Conservation (phyloP, 2,888 invertebrate genomes). For the Aphodius granarius region DNA sequence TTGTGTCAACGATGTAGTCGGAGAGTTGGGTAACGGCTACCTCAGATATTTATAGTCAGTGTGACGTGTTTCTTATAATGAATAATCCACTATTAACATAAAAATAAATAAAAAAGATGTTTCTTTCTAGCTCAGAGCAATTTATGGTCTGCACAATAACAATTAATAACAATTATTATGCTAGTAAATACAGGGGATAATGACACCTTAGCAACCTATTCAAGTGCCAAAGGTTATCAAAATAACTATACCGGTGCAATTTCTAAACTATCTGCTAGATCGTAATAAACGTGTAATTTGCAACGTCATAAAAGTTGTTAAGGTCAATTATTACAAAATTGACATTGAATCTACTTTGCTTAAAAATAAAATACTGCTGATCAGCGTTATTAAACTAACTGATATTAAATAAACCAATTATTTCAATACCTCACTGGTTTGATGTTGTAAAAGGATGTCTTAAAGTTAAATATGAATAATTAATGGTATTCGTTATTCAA, state of each 20-base stretch:
- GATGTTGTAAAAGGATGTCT: too few species aligned
- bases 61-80: too few species aligned
- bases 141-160: background rate
- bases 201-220: background rate
- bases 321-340: background rate
- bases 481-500: too few species aligned
- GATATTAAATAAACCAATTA: background rate
- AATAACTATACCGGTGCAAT: background rate
- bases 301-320: background rate
- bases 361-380: background rate
- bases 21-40: too few species aligned
- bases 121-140: background rate
- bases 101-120: too few species aligned
- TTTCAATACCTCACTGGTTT: background rate
- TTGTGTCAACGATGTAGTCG: too few species aligned
- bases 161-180: background rate
- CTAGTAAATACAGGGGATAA: too few species aligned
- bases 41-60: too few species aligned
- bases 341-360: background rate
- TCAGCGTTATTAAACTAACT: background rate
- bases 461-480: too few species aligned
- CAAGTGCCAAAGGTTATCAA: background rate
- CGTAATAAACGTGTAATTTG: background rate
- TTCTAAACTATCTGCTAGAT: background rate
- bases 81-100: too few species aligned